A percentile compares a stretch with the other conserved stretches of the same genome.
These are phyloP conservation scores for Leptopilina drosophilae DNA, from an alignment of 2,888 invertebrate species.

Conservation along the genomic window DNA sequence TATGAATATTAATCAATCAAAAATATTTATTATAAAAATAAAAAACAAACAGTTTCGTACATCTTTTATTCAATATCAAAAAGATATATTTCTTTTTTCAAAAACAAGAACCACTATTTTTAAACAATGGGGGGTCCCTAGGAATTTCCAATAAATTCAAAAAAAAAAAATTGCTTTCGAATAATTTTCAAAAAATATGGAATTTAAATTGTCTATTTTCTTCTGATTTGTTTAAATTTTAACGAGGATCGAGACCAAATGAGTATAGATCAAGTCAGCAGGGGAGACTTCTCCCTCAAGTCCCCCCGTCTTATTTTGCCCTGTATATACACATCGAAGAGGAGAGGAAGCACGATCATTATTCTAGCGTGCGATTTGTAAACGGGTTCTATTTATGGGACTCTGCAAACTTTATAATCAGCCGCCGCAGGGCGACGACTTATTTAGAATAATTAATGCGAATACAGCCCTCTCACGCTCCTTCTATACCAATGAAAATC, in stretches of 20 bases:
- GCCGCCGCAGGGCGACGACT: conserved; percentile 74
- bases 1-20: too few species aligned
- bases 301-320: conserved; percentile 42
- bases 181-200: conserved; percentile 5
- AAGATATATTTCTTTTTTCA: background rate
- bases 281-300: conserved; percentile 47
- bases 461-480: conserved; percentile 67
- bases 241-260: conserved; percentile 28
- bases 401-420: conserved; percentile 75
- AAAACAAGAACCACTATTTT: too few species aligned
- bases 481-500: conserved; percentile 64
- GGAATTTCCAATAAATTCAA: background rate
- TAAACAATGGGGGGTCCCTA: background rate
- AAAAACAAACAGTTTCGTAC: too few species aligned
- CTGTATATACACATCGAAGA: conserved; percentile 19
- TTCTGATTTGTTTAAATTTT: background rate
- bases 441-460: conserved; percentile 76
- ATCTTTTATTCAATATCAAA: background rate
- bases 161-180: background rate
- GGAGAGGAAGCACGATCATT: conserved; percentile 60
- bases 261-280: conserved; percentile 50
- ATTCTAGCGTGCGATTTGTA: conserved; percentile 70
- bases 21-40: too few species aligned
- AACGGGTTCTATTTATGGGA: conserved; percentile 76
- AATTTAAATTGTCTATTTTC: background rate